A percentile compares a stretch with the other conserved stretches of the same genome.
phyloP scores from a whole-genome alignment of 1,140 invertebrate species.

The Aricia agestis region DNA sequence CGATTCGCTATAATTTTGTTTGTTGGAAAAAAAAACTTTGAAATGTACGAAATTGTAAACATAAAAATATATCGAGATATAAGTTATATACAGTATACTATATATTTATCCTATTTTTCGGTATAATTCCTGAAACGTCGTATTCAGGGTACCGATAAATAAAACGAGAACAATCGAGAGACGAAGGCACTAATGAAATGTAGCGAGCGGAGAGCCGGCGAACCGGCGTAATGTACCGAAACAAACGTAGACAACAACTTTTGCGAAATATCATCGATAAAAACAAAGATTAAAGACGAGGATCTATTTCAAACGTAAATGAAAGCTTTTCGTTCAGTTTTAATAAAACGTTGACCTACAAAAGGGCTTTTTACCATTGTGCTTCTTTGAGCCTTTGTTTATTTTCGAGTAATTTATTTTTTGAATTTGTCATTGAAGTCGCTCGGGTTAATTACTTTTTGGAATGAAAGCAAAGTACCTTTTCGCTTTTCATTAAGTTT shows the following conservation, averaged over 20 bases:
- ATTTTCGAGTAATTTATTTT: neutral
- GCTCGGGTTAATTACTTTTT: neutral
- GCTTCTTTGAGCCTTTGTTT: neutral
- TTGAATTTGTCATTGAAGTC: slow-evolving; percentile 3
- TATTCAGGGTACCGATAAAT: slow-evolving; percentile 45
- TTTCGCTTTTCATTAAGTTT: slow-evolving; percentile 20
- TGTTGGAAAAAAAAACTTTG: neutral
- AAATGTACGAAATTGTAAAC: neutral
- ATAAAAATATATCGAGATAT: neutral
- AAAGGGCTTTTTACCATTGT: neutral
- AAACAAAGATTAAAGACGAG: slow-evolving; percentile 44
- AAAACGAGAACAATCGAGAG: slow-evolving; percentile 49
- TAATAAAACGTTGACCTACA: slow-evolving; percentile 30
- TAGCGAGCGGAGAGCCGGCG: slow-evolving; percentile 45
- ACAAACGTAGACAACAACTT: slow-evolving; percentile 47
- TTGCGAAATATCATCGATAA: slow-evolving; percentile 43
- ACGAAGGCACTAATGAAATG: slow-evolving; percentile 60
- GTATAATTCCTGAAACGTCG: neutral
- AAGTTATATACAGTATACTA: too few relatives aligned
- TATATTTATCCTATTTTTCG: neutral
- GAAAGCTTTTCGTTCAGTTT: slow-evolving; percentile 31
- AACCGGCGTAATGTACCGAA: slow-evolving; percentile 51
- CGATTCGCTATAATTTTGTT: too few relatives aligned
- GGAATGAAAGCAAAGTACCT: neutral
- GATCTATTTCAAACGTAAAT: slow-evolving; percentile 41